A percentile compares a stretch with the other conserved stretches of the same genome.
These are phyloP conservation scores for Tanypteryx hageni DNA, from an alignment of 2,888 invertebrate genomes.

Conservation along the genomic window DNA sequence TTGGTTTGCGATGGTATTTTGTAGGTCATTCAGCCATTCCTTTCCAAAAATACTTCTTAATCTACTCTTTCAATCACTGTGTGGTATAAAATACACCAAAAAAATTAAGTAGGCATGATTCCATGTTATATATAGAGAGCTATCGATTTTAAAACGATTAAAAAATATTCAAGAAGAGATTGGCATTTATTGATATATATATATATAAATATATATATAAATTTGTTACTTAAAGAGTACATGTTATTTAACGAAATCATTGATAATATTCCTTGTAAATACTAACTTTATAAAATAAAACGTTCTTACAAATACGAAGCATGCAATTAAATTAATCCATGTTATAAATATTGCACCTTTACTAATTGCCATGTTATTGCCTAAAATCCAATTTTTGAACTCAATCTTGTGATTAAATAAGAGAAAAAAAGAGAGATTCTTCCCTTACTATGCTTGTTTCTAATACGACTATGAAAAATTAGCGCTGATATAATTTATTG, in stretches of 20 bases:
- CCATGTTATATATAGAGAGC: slow-evolving; percentile 14
- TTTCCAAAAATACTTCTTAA: slow-evolving; percentile 19
- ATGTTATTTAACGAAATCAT: slow-evolving; percentile 18
- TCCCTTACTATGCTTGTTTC: not conserved
- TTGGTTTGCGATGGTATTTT: not conserved
- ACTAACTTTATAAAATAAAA: slow-evolving; percentile 36
- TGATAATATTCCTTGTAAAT: not conserved
- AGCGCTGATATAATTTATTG: not conserved
- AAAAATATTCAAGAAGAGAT: not conserved
- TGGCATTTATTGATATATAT: not conserved
- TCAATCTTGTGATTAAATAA: slow-evolving; percentile 25
- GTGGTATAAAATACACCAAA: not conserved
- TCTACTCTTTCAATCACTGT: not conserved
- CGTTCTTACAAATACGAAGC: slow-evolving; percentile 44
- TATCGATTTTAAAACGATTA: not conserved
- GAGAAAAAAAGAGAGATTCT: not conserved
- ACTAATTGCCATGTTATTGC: not conserved
- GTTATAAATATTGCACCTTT: slow-evolving; percentile 37
- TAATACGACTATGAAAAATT: not conserved
- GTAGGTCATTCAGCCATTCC: slow-evolving; percentile 25
- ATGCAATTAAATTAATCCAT: slow-evolving; percentile 43
- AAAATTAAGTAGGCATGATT: not conserved
- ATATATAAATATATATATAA: too few relatives aligned
- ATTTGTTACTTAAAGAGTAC: slow-evolving; percentile 2
- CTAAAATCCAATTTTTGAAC: not conserved